These are phyloP conservation scores for Imbricaverruca yamaguchii DNA, from an alignment of 2,888 invertebrate genomes.

Conservation along the genomic window DNA sequence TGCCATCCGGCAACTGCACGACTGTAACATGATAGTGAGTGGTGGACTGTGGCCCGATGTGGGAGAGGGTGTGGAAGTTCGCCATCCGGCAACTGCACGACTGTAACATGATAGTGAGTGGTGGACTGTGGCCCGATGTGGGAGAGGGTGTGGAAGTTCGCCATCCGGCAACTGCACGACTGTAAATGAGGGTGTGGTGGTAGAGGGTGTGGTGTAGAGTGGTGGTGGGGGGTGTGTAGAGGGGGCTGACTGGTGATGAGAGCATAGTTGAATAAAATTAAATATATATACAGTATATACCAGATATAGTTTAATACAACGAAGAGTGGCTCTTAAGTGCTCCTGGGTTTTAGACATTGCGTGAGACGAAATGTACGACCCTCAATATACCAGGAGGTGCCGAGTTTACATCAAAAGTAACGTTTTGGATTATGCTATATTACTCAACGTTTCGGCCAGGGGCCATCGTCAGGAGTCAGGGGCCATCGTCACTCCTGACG, in stretches of 20 bases:
- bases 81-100: slow-evolving; percentile 92
- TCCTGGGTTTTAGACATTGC: too few relatives aligned
- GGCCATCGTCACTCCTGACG: too few relatives aligned
- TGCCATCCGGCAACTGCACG: slow-evolving; percentile 88
- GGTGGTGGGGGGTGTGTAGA: neutral
- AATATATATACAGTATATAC: too few relatives aligned
- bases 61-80: slow-evolving; percentile 44
- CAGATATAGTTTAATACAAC: neutral
- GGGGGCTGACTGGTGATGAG: too few relatives aligned
- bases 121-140: neutral
- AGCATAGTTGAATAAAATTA: too few relatives aligned
- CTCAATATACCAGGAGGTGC: too few relatives aligned
- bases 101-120: slow-evolving; percentile 77
- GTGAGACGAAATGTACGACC: too few relatives aligned
- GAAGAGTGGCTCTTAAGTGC: too few relatives aligned
- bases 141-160: slow-evolving; percentile 47
- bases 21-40: slow-evolving; percentile 83
- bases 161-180: slow-evolving; percentile 91
- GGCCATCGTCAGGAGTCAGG: too few relatives aligned
- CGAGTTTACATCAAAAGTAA: too few relatives aligned
- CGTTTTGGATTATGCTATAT: too few relatives aligned
- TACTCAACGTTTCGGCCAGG: too few relatives aligned
- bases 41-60: neutral
- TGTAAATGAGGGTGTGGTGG: slow-evolving; percentile 75
- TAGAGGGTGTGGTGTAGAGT: neutral